phyloP scores from a whole-genome alignment of 2,797 vertebrate species.

The Perodicticus potto region DNA sequence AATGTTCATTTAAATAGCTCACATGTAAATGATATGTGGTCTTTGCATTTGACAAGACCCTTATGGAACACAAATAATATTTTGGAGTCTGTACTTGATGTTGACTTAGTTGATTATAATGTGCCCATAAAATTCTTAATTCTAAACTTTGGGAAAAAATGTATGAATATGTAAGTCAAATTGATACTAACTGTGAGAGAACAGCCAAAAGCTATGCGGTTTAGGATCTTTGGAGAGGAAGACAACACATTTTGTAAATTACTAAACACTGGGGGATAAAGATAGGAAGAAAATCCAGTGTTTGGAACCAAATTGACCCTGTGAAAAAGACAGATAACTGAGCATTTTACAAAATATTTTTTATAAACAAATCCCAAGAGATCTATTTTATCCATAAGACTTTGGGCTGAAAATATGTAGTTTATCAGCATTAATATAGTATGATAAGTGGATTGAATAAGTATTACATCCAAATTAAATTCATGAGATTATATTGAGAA shows the following conservation, averaged over 20 bases:
- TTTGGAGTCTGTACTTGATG: slow-evolving; percentile 27
- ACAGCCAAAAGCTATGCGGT: neutral
- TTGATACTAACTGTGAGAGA: neutral
- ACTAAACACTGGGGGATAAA: slow-evolving; percentile 27
- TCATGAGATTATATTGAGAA: neutral
- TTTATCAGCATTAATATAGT: neutral
- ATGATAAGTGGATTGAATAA: neutral
- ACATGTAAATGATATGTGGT: neutral
- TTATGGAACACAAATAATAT: slow-evolving; percentile 29
- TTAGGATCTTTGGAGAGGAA: neutral
- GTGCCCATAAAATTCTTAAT: slow-evolving; percentile 34
- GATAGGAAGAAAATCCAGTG: slow-evolving; percentile 7
- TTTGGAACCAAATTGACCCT: neutral
- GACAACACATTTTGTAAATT: neutral
- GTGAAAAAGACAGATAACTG: neutral
- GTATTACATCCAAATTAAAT: slow-evolving; percentile 46
- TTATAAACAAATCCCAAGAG: neutral
- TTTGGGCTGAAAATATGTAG: neutral
- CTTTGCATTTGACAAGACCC: slow-evolving; percentile 51
- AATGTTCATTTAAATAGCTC: neutral
- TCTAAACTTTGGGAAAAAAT: slow-evolving; percentile 27
- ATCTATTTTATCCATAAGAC: neutral
- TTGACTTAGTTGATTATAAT: neutral
- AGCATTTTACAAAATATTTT: neutral
- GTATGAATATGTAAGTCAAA: slow-evolving; percentile 5